Percentiles rank a stretch among this genome's conserved stretches.
Conservation (phyloP, 2,113 vertebrate species). For the Leucosticte australis region DNA sequence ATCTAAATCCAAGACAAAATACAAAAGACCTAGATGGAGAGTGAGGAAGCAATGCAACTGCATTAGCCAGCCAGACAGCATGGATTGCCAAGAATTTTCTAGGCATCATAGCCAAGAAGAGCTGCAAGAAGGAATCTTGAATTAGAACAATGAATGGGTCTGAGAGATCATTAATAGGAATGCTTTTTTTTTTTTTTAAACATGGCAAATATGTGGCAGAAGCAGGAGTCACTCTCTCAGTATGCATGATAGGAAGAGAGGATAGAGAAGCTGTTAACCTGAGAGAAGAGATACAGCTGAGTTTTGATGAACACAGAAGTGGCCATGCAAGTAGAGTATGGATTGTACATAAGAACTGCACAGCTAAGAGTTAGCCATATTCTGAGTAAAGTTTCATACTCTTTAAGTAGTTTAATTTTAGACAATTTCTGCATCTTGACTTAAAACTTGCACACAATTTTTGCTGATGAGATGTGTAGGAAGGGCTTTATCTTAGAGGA, state of each 20-base stretch:
- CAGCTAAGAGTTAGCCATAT: neutral
- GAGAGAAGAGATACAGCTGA: neutral
- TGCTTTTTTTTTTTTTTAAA: neutral
- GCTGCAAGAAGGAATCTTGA: neutral
- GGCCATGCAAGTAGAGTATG: neutral
- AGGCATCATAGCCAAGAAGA: conserved; percentile 15
- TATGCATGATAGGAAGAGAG: neutral
- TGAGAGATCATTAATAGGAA: neutral
- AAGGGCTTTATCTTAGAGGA: neutral
- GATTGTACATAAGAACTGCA: neutral
- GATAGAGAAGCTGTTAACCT: neutral
- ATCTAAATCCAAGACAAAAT: neutral
- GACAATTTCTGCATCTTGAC: neutral
- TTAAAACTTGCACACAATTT: neutral
- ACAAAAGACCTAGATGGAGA: neutral
- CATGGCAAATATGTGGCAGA: neutral
- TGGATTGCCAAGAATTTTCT: conserved; percentile 38
- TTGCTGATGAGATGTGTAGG: neutral
- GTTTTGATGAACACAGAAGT: neutral
- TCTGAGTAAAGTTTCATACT: neutral
- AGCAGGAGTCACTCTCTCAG: neutral
- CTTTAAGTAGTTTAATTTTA: neutral
- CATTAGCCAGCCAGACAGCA: conserved; percentile 18
- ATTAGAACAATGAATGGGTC: neutral
- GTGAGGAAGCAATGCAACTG: neutral